Conservation (phyloP, 1,140 invertebrate species). For the Drosophila kohkoa region DNA sequence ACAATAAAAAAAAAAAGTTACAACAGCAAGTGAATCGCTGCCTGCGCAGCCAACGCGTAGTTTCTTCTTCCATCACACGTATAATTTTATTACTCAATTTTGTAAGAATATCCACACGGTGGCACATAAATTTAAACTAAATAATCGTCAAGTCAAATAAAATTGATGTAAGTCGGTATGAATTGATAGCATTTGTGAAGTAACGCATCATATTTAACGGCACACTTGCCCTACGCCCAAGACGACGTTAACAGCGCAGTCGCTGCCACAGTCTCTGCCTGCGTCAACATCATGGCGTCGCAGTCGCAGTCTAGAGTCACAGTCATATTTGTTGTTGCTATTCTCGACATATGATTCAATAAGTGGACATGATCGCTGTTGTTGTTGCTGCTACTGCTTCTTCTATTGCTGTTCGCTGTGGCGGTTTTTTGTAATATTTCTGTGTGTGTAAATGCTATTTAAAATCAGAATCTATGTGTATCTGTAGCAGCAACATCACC, state of each 20-base stretch:
- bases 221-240: slow-evolving; percentile 55
- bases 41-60: slow-evolving; percentile 59
- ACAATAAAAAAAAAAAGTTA: slow-evolving; percentile 9
- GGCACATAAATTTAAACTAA: background rate
- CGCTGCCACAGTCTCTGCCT: slow-evolving; percentile 35
- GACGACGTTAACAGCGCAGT: slow-evolving; percentile 41
- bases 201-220: slow-evolving; percentile 13
- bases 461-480: slow-evolving; percentile 38
- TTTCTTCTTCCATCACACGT: slow-evolving; percentile 36
- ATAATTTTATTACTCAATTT: slow-evolving; percentile 60
- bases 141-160: slow-evolving; percentile 7
- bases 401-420: slow-evolving; percentile 31
- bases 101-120: slow-evolving; percentile 13
- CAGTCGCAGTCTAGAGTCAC: slow-evolving; percentile 16
- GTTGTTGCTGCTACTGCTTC: slow-evolving; percentile 20
- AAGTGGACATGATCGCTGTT: slow-evolving; percentile 60
- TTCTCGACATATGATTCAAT: slow-evolving; percentile 84
- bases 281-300: slow-evolving; percentile 27
- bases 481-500: slow-evolving; percentile 9
- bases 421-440: slow-evolving; percentile 71
- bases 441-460: slow-evolving; percentile 69
- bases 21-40: slow-evolving; percentile 34
- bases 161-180: slow-evolving; percentile 3
- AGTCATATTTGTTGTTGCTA: slow-evolving; percentile 80
- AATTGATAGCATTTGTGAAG: background rate